Base-by-base conservation (phyloP, 2,113 vertebrate species). In the Glaucomys volans region DNA sequence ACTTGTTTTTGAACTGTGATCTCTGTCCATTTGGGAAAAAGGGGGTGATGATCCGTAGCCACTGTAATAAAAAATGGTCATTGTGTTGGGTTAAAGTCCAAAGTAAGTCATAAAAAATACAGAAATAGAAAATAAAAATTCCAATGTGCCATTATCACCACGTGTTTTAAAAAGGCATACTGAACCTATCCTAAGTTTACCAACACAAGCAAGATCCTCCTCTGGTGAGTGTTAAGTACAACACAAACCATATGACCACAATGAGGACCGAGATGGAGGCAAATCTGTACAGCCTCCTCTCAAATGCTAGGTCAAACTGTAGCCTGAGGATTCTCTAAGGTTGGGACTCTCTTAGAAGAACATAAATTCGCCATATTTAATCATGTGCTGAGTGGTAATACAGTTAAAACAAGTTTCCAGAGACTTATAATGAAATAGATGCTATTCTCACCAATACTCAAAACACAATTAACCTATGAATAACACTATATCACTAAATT, bases 31-130 rank as follows among this genome's bases (percentile, higher is more conserved):
- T 88, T 98, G 98, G n/a, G 98, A 88, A 95, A 98, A 98, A 0
- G 97, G 91, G 4, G 98, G 96, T 62, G 98, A 98, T 20, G 98
- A 98, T n/a, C 98, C 98, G 94, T 99, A 99, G 94, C 99, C 99
- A 92, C 99, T 99, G 95, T 40, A 98, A 98, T 71, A 96, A 97
- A 97, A 98, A 32, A 67, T 13, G 5, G 62, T 76, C 44, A 97
- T 59, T 30, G 87, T 84, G 32, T 22, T 77, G 71, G 66, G 82
- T 93, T 84, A 81, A 96, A 97, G 96, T 95, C 42, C 89, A 95
- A 72, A 40, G 28, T 37, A 59, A 79, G 67, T 71, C 86, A 94
- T 44, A 84, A 87, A 91, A 91, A 84, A 83, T 57, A 86, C 84
- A 96, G 69, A 91, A 76, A 4, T 44, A 85, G 26, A 87, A 80